A percentile compares a stretch with the other conserved stretches of the same genome.
Conservation (phyloP, 2,113 vertebrate genomes). For the Chrysochloris asiatica region DNA sequence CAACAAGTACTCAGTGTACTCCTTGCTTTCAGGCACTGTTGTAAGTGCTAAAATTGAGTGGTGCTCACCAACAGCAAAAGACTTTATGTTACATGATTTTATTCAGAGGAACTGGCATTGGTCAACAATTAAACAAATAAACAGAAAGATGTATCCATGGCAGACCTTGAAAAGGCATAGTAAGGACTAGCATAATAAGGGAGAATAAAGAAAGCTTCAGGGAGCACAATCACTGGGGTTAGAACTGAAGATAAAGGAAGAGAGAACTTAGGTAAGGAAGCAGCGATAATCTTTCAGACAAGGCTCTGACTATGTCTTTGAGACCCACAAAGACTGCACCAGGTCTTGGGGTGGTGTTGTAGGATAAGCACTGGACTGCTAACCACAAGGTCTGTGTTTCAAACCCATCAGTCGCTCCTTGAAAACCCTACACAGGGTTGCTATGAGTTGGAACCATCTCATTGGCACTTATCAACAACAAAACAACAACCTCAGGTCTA, state of each 20-base stretch:
- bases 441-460: too few relatives aligned
- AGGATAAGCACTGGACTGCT: too few relatives aligned
- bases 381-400: too few relatives aligned
- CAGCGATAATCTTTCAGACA: not conserved
- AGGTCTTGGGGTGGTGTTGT: too few relatives aligned
- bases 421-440: too few relatives aligned
- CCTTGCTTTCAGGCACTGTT: not conserved
- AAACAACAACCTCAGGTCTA: too few relatives aligned
- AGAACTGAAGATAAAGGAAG: not conserved
- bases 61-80: not conserved
- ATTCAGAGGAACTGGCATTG: not conserved
- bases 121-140: not conserved
- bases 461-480: too few relatives aligned
- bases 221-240: not conserved
- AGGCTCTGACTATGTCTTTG: not conserved
- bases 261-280: not conserved
- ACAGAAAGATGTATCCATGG: not conserved
- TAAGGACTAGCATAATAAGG: not conserved
- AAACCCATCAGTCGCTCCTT: too few relatives aligned
- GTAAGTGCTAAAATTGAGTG: not conserved
- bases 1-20: not conserved
- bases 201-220: not conserved
- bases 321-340: not conserved
- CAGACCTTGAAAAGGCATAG: not conserved
- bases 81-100: accelerated